Evolutionary conservation across 2,888 invertebrate genomes (phyloP).

Genomic region (Aplocera efformata): DNA sequence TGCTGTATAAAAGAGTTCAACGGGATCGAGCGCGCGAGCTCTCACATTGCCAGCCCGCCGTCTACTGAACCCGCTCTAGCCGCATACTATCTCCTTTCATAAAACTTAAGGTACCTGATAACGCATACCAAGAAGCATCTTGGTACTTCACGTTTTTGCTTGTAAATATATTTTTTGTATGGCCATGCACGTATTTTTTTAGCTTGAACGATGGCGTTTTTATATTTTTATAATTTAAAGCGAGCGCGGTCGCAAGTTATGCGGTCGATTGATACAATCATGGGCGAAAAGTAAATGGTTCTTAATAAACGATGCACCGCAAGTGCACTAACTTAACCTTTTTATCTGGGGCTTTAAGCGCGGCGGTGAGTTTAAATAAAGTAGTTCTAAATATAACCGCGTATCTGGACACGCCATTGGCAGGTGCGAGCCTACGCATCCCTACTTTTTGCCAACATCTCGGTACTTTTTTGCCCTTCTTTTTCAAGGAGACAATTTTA

Average conservation of each 20-base stretch:
- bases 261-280: conserved; percentile 70
- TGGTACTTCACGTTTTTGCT: conserved; percentile 39
- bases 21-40: conserved; percentile 51
- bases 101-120: conserved; percentile 65
- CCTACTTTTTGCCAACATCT: conserved; percentile 55
- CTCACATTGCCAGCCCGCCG: conserved; percentile 46
- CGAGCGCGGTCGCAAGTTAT: conserved; percentile 40
- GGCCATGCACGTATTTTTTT: conserved; percentile 37
- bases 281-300: conserved; percentile 71
- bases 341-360: conserved; percentile 72
- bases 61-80: conserved; percentile 51
- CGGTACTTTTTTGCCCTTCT: conserved; percentile 47
- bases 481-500: conserved; percentile 69
- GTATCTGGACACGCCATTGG: conserved; percentile 76
- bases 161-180: conserved; percentile 33
- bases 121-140: conserved; percentile 57
- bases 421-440: conserved; percentile 71
- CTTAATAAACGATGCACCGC: conserved; percentile 69
- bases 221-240: conserved; percentile 39
- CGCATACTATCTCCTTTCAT: conserved; percentile 61
- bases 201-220: conserved; percentile 32
- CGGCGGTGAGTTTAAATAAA: conserved; percentile 75
- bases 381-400: conserved; percentile 78
- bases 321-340: conserved; percentile 66
- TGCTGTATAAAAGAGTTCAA: conserved; percentile 49